phyloP scores from a whole-genome alignment of 2,113 vertebrate genomes.

The Tragelaphus imberbis region DNA sequence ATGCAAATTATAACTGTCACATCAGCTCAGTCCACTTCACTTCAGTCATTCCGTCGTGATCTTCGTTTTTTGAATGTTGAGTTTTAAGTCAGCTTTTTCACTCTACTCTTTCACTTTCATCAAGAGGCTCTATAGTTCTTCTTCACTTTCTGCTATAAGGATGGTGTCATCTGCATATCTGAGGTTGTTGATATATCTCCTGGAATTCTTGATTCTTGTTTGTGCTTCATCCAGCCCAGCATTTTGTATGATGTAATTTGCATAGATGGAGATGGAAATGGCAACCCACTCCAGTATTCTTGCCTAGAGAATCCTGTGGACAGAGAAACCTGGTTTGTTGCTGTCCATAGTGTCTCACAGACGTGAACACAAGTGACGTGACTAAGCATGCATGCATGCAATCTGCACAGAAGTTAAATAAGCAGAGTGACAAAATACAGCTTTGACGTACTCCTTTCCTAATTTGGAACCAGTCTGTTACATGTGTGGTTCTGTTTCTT shows the following conservation, averaged over 20 bases:
- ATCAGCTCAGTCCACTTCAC: neutral
- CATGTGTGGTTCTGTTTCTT: neutral
- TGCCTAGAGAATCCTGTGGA: neutral
- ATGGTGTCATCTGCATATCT: neutral
- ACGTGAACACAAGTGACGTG: neutral
- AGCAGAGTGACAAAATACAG: neutral
- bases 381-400: neutral
- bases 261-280: neutral
- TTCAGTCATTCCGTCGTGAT: fast-evolving
- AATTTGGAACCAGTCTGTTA: neutral
- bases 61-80: neutral
- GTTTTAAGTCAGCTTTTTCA: neutral
- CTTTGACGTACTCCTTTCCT: fast-evolving
- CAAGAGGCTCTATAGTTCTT: neutral
- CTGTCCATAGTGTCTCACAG: neutral
- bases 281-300: neutral
- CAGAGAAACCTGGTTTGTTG: neutral
- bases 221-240: neutral
- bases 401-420: neutral
- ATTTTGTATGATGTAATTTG: neutral
- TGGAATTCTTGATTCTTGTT: neutral
- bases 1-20: neutral
- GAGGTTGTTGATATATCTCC: neutral
- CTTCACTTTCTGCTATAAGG: neutral
- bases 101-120: neutral